A percentile compares a stretch with the other conserved stretches of the same genome.
Evolutionary conservation across 2,797 vertebrate genomes (phyloP).

Genomic region (Micromesistius poutassou): DNA sequence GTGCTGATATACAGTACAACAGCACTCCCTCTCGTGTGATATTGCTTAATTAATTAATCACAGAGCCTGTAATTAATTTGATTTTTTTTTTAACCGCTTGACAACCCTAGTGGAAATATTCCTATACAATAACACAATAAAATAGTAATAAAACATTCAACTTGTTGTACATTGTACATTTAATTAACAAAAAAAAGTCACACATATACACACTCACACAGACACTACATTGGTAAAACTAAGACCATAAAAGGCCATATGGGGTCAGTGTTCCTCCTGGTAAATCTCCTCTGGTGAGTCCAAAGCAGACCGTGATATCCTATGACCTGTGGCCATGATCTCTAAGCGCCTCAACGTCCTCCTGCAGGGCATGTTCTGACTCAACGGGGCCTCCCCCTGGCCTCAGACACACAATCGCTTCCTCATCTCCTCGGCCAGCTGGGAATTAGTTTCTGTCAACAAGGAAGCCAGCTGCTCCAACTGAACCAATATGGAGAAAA

Average conservation of each 20-base stretch:
- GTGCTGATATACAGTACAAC: no score
- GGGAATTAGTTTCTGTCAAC: conserved; percentile 79
- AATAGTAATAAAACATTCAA: neutral
- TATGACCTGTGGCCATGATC: neutral
- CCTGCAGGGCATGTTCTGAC: conserved; percentile 26
- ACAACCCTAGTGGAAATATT: neutral
- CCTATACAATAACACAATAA: neutral
- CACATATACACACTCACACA: neutral
- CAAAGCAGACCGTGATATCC: neutral
- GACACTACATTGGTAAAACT: neutral
- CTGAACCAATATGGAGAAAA: conserved; percentile 65
- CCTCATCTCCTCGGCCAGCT: conserved; percentile 76
- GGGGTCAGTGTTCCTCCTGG: neutral
- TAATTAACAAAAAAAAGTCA: neutral
- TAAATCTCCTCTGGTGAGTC: neutral
- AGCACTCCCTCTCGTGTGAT: no score
- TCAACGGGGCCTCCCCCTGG: conserved; percentile 15
- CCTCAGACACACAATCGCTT: conserved; percentile 64
- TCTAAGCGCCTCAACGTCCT: no score
- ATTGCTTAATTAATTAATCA: no score
- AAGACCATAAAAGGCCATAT: neutral
- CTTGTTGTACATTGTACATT: neutral
- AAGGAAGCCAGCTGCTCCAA: conserved; percentile 80
- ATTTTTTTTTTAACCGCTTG: no score
- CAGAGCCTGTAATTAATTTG: no score